Base-by-base conservation (phyloP, 2,113 vertebrate genomes). In the Grallaria varia region DNA sequence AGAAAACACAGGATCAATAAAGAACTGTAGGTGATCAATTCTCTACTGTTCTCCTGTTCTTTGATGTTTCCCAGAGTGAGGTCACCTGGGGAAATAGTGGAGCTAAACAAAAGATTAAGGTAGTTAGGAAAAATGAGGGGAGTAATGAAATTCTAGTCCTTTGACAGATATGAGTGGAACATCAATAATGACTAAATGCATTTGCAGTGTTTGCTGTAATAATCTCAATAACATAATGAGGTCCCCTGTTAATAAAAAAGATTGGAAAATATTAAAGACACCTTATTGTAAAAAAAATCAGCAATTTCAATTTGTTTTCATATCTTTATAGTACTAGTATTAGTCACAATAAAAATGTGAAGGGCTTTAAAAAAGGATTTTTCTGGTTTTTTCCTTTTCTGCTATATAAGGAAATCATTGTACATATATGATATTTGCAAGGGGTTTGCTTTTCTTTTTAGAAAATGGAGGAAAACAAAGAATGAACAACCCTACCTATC, bases 141-240 rank as follows among this genome's bases (percentile, higher is more conserved):
- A 84, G 25, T 89, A 91, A 97, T 96, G 80, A 84, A 97, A 96
- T 93, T 60, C 59, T 63, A 79, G 58, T 55, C 60, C 73, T 77
- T 94, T 97, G 86, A 95, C 91, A 96, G 93, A 59, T 75, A n/a
- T 37, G 24, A 95, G 47, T 55, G 11, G 72, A 89, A 52, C 39
- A 90, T 96, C 89, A 95, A 94, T 88, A 95, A 95, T n/a, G 30
- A 91, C 64, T 83, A 92, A 87, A 87, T 77, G 66, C 37, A 66
- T 86, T 92, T 96, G 49, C 62, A 89, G 19, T 64, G 77, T 91
- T 80, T 14, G 8, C 25, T 74, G 37, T 69, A 82, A 94, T 71
- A 92, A 89, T 76, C 52, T 84, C 86, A 97, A 95, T 67, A 93
- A 24, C 66, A 62, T 90, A 90, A 97, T 60, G 80, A 95, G 44